Conservation (phyloP, 2,113 vertebrate species). For the Daphoenositta chrysoptera region DNA sequence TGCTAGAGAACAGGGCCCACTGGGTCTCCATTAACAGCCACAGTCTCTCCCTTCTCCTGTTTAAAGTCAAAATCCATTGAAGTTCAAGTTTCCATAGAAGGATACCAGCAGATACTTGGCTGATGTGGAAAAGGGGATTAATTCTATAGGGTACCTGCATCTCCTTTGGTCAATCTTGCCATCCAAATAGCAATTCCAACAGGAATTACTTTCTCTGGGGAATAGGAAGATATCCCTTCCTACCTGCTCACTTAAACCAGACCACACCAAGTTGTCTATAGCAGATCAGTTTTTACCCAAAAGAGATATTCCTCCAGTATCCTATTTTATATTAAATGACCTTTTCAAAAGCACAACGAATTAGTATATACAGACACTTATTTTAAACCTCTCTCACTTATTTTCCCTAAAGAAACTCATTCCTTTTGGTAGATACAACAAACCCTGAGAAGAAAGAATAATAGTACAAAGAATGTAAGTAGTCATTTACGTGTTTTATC, state of each 20-base stretch:
- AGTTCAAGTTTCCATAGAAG: background rate
- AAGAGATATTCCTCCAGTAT: background rate
- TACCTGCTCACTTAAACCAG: background rate
- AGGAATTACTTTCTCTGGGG: background rate
- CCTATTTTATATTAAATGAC: background rate
- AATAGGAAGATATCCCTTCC: background rate
- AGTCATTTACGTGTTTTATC: background rate
- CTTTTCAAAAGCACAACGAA: background rate
- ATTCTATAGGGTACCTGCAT: fast-evolving
- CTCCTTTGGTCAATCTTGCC: background rate
- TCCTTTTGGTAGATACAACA: background rate
- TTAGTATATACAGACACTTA: background rate
- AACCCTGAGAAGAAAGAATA: background rate
- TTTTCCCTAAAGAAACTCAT: background rate
- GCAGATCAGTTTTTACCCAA: background rate
- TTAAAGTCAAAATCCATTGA: background rate
- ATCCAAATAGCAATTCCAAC: background rate
- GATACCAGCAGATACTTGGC: background rate
- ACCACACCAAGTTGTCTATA: fast-evolving
- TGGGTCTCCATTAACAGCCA: background rate
- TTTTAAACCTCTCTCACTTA: background rate
- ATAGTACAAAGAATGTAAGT: background rate
- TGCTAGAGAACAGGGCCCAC: too few species aligned
- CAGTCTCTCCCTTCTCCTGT: background rate
- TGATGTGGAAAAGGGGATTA: background rate